Base-by-base conservation (phyloP, 2,797 vertebrate genomes). In the Rhyacichthys aspro region DNA sequence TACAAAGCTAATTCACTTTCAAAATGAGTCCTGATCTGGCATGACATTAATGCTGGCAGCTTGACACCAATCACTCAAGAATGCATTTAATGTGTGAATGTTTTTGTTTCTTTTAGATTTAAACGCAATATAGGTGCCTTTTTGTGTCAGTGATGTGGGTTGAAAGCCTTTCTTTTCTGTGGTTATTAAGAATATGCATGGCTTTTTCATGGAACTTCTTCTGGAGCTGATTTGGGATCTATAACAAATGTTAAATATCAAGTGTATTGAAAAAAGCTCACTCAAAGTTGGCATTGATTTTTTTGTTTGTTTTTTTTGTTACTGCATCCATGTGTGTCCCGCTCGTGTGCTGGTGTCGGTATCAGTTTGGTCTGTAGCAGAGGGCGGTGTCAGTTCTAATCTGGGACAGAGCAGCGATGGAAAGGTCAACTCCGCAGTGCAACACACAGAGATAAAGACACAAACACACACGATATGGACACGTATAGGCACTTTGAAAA, bases 371-470 rank as follows among this genome's bases (percentile, higher is more conserved):
- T 82, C 78, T 76, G 63, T 81, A 86, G 82, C 86, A 90, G 89
- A 90, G 86, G 87, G 86, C 77, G 59, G 76, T 90, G 90, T 92
- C 88, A 85, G 74, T 79, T 89, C 70, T 89, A 86, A 91, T 92
- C 86, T 88, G 79, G 81, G 86, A 84, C 80, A 86, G 80, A 86
- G 78, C 75, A 76, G 71, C 64, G 81, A 92, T 83, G 84, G 86
- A 91, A 91, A 91, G 88, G 91, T 91, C 89, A 90, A 74, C 78
- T 75, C 71, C 72, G 67, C 79, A 75, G 73, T 72, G 77, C 76
- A 76, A 83, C 74, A 74, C 62, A 74, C 43, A 79, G 16, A 59
- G 52, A 86, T 23, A 70, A 39, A 78, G 2, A 79, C 47, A 53
- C 53, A 74, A 55, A 71, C 57, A 48, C 59, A 65, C 43, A 63